Conservation (phyloP, 2,888 invertebrate genomes). For the Tubulanus polymorphus region DNA sequence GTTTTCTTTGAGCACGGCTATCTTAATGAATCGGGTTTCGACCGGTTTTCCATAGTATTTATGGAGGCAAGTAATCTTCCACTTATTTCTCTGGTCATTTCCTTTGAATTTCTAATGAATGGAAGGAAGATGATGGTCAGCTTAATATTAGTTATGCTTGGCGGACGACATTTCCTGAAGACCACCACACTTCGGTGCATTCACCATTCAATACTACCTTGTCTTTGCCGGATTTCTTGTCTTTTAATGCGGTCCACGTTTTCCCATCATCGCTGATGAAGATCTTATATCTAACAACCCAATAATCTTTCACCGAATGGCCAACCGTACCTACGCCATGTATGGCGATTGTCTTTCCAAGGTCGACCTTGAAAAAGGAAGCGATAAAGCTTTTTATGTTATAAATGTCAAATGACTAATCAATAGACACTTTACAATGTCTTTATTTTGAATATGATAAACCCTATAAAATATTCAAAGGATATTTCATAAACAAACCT, state of each 20-base stretch:
- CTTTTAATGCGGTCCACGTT: not conserved
- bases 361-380: not conserved
- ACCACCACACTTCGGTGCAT: too few species aligned
- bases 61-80: constrained; percentile 8
- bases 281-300: not conserved
- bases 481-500: too few species aligned
- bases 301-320: not conserved
- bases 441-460: too few species aligned
- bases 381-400: not conserved
- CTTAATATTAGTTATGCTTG: too few species aligned
- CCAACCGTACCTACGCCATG: constrained; percentile 4
- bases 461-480: too few species aligned
- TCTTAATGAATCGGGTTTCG: not conserved
- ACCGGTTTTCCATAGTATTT: constrained; percentile 9
- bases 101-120: constrained; percentile 7
- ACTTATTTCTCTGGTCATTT: constrained; percentile 2
- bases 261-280: not conserved
- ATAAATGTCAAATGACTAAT: too few species aligned
- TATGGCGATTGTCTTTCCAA: not conserved
- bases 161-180: too few species aligned
- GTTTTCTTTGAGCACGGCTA: too few species aligned
- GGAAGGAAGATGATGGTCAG: too few species aligned
- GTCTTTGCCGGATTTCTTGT: not conserved
- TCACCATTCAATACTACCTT: too few species aligned
- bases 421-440: too few species aligned